A percentile compares a stretch with the other conserved stretches of the same genome.
Evolutionary conservation across 2,113 vertebrate genomes (phyloP).

Genomic region (Petrocephalus zakoni): DNA sequence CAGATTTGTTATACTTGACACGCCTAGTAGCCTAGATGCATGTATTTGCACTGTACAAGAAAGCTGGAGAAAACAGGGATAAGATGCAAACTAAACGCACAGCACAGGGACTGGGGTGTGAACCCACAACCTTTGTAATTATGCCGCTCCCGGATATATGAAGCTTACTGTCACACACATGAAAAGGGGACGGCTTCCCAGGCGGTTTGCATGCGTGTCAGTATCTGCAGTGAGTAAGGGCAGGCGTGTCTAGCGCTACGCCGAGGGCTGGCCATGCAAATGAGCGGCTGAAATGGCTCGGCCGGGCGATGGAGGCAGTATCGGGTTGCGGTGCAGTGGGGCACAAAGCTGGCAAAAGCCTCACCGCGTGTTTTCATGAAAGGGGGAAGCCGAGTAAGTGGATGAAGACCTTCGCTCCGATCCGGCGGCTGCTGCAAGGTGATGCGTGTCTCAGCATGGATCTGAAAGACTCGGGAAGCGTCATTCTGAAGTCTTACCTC

Average conservation of each 20-base stretch:
- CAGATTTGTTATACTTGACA: not conserved
- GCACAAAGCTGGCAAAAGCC: not conserved
- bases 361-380: not conserved
- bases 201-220: not conserved
- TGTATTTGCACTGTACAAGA: not conserved
- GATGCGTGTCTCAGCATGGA: constrained; percentile 63
- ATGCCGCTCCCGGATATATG: not conserved
- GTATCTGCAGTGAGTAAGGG: not conserved
- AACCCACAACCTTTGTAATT: too few relatives aligned
- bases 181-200: not conserved
- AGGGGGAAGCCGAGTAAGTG: constrained; percentile 9
- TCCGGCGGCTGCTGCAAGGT: constrained; percentile 29
- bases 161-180: not conserved
- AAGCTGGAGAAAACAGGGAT: not conserved
- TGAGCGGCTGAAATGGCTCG: not conserved
- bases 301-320: not conserved
- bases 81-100: not conserved
- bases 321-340: not conserved
- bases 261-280: constrained; percentile 4
- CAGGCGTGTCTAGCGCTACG: not conserved
- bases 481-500: constrained; percentile 80
- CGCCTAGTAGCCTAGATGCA: not conserved
- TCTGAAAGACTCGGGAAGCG: constrained; percentile 72
- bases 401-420: not conserved
- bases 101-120: not conserved